Conservation (phyloP, 2,113 vertebrate species). For the Lepus americanus region DNA sequence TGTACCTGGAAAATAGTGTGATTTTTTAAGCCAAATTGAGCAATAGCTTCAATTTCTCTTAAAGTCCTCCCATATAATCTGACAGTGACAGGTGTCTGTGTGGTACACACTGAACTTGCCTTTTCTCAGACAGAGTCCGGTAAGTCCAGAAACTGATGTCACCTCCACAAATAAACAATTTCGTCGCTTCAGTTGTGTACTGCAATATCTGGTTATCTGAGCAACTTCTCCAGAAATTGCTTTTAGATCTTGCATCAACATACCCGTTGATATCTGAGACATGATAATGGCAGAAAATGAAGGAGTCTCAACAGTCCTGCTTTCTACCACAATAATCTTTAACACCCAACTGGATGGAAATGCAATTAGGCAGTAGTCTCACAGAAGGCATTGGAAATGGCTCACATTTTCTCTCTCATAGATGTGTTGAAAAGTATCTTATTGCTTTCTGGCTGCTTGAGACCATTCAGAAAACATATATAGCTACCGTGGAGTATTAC, state of each 20-base stretch:
- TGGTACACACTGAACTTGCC: slow-evolving; percentile 67
- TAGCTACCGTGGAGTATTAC: not conserved
- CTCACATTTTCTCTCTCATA: not conserved
- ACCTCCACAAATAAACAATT: slow-evolving; percentile 75
- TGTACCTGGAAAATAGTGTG: not conserved
- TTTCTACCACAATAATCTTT: not conserved
- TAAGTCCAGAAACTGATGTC: slow-evolving; percentile 76
- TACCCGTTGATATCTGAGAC: not conserved
- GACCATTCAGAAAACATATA: not conserved
- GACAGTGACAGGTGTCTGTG: slow-evolving; percentile 65
- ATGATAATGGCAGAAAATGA: not conserved
- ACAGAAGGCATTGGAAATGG: not conserved
- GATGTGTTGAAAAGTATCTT: not conserved
- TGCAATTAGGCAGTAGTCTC: not conserved
- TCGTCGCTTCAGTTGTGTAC: not conserved
- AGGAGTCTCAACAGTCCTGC: not conserved
- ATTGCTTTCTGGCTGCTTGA: not conserved
- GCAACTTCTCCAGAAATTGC: slow-evolving; percentile 43
- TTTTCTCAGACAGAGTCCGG: slow-evolving; percentile 71
- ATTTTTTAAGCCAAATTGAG: slow-evolving; percentile 49
- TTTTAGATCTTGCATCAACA: not conserved
- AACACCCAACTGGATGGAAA: not conserved
- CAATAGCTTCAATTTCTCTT: not conserved
- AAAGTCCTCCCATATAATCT: not conserved
- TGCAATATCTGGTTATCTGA: not conserved